Percentiles rank a stretch among this genome's conserved stretches.
phyloP scores from a whole-genome alignment of 2,888 invertebrate genomes.

The Oscheius sp. region DNA sequence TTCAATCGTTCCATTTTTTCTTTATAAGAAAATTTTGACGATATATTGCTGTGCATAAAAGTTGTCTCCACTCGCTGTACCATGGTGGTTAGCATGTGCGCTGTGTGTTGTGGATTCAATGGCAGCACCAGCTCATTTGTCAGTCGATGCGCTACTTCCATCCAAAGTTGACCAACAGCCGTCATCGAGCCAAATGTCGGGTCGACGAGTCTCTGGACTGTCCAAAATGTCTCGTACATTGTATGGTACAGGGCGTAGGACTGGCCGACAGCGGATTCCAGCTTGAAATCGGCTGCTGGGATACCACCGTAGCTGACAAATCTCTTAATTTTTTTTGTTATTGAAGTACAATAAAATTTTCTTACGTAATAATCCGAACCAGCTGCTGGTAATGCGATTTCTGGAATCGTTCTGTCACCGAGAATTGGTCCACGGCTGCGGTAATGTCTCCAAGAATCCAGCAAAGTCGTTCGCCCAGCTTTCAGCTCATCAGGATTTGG shows the following conservation, averaged over 20 bases:
- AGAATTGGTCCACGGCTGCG: slow-evolving; percentile 42
- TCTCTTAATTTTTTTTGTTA: slow-evolving; percentile 27
- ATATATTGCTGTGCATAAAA: slow-evolving; percentile 36
- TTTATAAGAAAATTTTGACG: slow-evolving; percentile 25
- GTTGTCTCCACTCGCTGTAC: slow-evolving; percentile 39
- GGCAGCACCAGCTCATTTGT: slow-evolving; percentile 54
- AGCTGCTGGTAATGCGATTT: slow-evolving; percentile 48
- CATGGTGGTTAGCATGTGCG: slow-evolving; percentile 36
- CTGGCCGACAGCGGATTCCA: slow-evolving; percentile 43
- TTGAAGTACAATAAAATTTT: not conserved
- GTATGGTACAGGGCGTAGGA: slow-evolving; percentile 58
- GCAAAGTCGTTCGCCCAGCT: slow-evolving; percentile 40
- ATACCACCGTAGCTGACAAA: slow-evolving; percentile 53
- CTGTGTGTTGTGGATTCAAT: slow-evolving; percentile 48
- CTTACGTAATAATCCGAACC: slow-evolving; percentile 54
- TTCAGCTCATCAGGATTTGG: slow-evolving; percentile 35
- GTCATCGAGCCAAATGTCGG: slow-evolving; percentile 36
- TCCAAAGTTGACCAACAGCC: slow-evolving; percentile 46
- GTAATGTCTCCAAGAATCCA: slow-evolving; percentile 53
- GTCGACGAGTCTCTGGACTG: slow-evolving; percentile 46
- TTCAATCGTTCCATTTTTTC: slow-evolving; percentile 43
- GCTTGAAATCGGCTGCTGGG: slow-evolving; percentile 51
- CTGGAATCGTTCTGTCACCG: slow-evolving; percentile 48
- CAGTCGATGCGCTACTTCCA: slow-evolving; percentile 44
- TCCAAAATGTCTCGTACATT: slow-evolving; percentile 57